A percentile compares a stretch with the other conserved stretches of the same genome.
These are phyloP conservation scores for Zootoca vivipara DNA, from an alignment of 2,113 vertebrate species.

Conservation along the genomic window DNA sequence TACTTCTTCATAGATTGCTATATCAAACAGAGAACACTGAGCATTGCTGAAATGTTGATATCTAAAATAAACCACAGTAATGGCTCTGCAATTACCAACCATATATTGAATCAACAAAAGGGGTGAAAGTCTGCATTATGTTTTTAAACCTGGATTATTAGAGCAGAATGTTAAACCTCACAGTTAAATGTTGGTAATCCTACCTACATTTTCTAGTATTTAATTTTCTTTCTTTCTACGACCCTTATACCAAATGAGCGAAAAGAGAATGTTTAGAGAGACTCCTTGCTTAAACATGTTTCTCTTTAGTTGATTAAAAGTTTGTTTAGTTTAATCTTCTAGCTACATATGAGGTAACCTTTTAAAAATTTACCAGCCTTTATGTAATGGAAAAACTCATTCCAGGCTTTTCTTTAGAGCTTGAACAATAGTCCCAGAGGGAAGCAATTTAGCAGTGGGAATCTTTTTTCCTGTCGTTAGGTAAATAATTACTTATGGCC, in stretches of 20 bases:
- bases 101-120: neutral
- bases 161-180: neutral
- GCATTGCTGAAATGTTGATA: neutral
- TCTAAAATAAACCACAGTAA: neutral
- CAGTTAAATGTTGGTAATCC: neutral
- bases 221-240: neutral
- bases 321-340: neutral
- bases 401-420: neutral
- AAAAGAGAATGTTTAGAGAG: neutral
- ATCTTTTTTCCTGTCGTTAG: neutral
- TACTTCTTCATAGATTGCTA: neutral
- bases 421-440: neutral
- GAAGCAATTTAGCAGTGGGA: neutral
- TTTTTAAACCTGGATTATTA: neutral
- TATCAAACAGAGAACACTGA: neutral
- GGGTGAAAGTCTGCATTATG: neutral
- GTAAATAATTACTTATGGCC: neutral
- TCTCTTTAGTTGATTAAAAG: neutral
- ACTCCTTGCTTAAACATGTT: neutral
- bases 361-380: neutral
- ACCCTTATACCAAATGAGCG: neutral
- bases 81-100: neutral
- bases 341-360: neutral
- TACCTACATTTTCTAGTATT: neutral
- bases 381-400: neutral